A percentile compares a stretch with the other conserved stretches of the same genome.
Evolutionary conservation across 2,797 vertebrate genomes (phyloP).

Genomic region (Esox masquinongy): DNA sequence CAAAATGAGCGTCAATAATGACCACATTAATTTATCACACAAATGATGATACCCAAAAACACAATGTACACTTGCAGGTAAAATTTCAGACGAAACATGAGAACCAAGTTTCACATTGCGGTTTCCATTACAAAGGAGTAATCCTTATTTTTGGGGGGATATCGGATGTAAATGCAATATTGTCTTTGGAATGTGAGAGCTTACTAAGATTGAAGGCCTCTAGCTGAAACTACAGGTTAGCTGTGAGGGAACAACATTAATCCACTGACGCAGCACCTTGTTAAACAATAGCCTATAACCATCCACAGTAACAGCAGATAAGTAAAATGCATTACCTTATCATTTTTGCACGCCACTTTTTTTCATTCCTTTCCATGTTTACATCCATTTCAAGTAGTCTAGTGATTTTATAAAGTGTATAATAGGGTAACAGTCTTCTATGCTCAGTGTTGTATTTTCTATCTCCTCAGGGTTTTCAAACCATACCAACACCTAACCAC

Average conservation of each 20-base stretch:
- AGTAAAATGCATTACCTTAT: background rate
- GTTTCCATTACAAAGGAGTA: background rate
- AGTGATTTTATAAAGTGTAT: background rate
- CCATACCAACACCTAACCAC: background rate
- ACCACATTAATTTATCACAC: background rate
- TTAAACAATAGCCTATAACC: too few species aligned
- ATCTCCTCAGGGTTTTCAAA: background rate
- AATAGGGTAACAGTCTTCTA: background rate
- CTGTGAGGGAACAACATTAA: background rate
- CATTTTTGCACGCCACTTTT: background rate
- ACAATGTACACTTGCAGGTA: background rate
- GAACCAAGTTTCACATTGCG: background rate
- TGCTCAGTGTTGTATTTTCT: background rate
- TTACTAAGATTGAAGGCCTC: background rate
- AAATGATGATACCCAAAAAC: background rate
- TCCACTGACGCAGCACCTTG: background rate
- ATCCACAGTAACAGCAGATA: background rate
- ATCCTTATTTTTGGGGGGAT: background rate
- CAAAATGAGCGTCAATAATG: background rate
- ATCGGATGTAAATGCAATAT: background rate
- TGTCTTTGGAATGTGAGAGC: background rate
- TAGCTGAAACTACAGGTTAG: background rate
- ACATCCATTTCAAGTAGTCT: background rate
- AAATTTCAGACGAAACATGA: background rate
- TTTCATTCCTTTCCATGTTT: background rate